A percentile compares a stretch with the other conserved stretches of the same genome.
These are phyloP conservation scores for Drosophila pseudotalamancana DNA, from an alignment of 2,888 invertebrate genomes.

Conservation along the genomic window DNA sequence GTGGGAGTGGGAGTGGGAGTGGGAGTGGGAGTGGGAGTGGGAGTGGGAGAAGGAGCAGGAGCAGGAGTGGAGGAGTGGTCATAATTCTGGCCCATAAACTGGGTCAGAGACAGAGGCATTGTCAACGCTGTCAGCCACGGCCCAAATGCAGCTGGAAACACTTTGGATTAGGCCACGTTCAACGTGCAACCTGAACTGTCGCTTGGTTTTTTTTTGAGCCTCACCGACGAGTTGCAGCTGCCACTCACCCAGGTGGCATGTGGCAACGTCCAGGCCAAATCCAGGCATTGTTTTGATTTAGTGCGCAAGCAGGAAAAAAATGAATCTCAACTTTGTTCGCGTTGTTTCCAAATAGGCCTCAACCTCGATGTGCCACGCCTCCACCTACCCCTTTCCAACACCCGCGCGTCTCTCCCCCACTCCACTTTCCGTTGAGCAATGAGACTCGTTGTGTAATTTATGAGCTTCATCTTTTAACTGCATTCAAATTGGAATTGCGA, in stretches of 20 bases:
- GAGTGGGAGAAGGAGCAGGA: conserved; percentile 7
- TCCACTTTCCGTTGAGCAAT: not conserved
- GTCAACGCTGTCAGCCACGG: conserved; percentile 51
- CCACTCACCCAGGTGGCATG: conserved; percentile 16
- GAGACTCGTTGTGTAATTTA: conserved; percentile 15
- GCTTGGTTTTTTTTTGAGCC: conserved; percentile 41
- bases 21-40: conserved; percentile 17
- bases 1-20: conserved; percentile 29
- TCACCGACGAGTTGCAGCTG: conserved; percentile 17
- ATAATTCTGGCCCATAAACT: conserved; percentile 43
- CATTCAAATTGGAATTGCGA: conserved; percentile 8
- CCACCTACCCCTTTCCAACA: not conserved
- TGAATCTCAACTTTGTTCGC: conserved; percentile 10
- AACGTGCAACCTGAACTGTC: conserved; percentile 48
- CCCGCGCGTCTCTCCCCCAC: not conserved
- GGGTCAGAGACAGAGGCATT: conserved; percentile 46
- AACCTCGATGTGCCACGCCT: too few relatives aligned
- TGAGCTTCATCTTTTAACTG: conserved; percentile 20
- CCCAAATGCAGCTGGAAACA: conserved; percentile 31
- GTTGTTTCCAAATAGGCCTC: not conserved
- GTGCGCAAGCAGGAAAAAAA: conserved; percentile 10
- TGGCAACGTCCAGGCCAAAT: conserved; percentile 5
- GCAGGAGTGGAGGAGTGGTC: too few relatives aligned
- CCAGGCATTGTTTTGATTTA: conserved; percentile 39
- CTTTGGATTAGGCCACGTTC: conserved; percentile 49